Evolutionary conservation across 2,113 vertebrate species (phyloP).

Genomic region (Elachura formosa): DNA sequence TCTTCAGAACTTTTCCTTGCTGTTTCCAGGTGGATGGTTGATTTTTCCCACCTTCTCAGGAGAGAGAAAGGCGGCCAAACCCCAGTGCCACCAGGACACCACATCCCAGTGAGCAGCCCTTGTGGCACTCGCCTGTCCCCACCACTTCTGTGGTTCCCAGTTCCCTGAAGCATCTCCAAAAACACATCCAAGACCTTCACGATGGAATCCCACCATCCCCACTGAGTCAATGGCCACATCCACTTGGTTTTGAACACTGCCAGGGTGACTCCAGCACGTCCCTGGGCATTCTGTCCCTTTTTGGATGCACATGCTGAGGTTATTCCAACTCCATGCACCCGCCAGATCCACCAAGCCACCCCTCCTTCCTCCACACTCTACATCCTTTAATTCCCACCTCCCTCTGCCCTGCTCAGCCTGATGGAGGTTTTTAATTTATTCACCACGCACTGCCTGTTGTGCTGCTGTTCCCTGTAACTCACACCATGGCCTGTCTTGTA

Average conservation of each 20-base stretch:
- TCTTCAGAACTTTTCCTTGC: not conserved
- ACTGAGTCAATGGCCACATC: not conserved
- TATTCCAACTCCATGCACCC: not conserved
- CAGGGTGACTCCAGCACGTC: not conserved
- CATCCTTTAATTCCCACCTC: not conserved
- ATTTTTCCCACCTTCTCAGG: not conserved
- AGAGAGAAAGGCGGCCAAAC: not conserved
- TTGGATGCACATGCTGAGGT: not conserved
- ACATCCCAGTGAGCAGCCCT: rapidly evolving
- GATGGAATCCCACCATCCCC: not conserved
- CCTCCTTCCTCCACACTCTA: not conserved
- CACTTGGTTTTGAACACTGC: not conserved
- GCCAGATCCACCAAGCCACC: not conserved
- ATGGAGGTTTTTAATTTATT: conserved; percentile 6
- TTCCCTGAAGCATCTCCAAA: not conserved
- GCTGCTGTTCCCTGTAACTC: not conserved
- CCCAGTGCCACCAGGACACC: not conserved
- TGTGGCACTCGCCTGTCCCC: not conserved
- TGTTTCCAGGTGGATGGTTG: not conserved
- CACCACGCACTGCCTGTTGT: not conserved
- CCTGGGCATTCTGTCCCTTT: not conserved
- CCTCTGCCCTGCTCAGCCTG: not conserved
- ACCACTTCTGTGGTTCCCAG: not conserved
- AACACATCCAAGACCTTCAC: not conserved
- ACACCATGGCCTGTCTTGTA: not conserved